Evolutionary conservation across 1,140 invertebrate genomes (phyloP).

Genomic region (Heliothis virescens): DNA sequence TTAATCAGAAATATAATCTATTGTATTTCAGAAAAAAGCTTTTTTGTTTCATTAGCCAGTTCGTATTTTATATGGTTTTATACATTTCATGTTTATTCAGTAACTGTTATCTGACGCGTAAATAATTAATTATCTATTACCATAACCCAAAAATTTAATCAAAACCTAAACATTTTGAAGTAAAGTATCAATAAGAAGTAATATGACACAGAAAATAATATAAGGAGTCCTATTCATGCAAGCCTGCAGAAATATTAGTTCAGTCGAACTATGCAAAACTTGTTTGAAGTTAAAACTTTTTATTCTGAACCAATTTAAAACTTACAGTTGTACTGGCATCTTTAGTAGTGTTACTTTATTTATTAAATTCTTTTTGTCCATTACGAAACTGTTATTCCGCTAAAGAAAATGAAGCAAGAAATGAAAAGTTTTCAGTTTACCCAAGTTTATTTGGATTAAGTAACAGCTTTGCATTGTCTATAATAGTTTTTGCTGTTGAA

Average conservation of each 20-base stretch:
- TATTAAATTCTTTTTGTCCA: conserved; percentile 30
- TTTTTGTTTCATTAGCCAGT: too few species aligned
- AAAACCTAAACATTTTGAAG: background rate
- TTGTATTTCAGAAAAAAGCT: too few species aligned
- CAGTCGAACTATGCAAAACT: conserved; percentile 28
- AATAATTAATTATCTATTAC: too few species aligned
- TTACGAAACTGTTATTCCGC: conserved; percentile 29
- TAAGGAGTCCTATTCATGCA: conserved; percentile 8
- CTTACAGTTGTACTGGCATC: conserved; percentile 26
- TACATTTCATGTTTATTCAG: too few species aligned
- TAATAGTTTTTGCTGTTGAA: background rate
- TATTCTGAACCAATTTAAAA: conserved; percentile 37
- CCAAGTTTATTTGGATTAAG: conserved; percentile 29
- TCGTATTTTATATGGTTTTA: too few species aligned
- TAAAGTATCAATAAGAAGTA: background rate
- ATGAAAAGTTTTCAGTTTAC: conserved; percentile 30
- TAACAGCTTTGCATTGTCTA: conserved; percentile 7
- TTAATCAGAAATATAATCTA: too few species aligned
- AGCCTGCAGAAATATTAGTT: conserved; percentile 26
- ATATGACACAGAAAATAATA: background rate
- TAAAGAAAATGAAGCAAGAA: conserved; percentile 14
- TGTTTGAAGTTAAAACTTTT: conserved; percentile 29
- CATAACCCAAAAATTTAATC: background rate
- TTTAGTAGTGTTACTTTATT: conserved; percentile 24
- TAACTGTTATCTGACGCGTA: too few species aligned